phyloP scores from a whole-genome alignment of 2,113 vertebrate genomes.

The Eretmodus cyanostictus region DNA sequence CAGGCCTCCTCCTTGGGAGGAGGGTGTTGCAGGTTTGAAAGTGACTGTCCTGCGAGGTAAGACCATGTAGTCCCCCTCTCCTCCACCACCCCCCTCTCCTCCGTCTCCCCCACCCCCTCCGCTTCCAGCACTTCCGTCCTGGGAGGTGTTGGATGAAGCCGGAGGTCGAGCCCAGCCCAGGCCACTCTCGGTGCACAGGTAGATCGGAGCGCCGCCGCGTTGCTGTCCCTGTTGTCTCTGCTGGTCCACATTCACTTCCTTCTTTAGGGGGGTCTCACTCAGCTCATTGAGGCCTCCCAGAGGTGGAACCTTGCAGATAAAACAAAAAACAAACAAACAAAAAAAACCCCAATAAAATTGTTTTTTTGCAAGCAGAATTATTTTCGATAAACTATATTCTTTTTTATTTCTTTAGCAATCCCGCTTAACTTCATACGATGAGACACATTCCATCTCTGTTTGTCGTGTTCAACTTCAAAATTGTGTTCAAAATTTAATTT shows the following conservation, averaged over 20 bases:
- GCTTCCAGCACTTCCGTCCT: slow-evolving; percentile 57
- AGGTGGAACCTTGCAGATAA: slow-evolving; percentile 74
- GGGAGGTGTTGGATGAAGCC: slow-evolving; percentile 58
- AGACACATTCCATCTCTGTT: too few species aligned
- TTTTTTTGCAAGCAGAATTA: not conserved
- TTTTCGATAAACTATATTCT: not conserved
- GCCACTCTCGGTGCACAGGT: slow-evolving; percentile 90
- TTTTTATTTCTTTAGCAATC: not conserved
- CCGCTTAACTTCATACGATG: not conserved
- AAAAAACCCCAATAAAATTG: not conserved
- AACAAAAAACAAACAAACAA: not conserved
- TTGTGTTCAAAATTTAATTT: not conserved
- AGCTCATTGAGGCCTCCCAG: slow-evolving; percentile 84
- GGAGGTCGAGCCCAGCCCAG: slow-evolving; percentile 82
- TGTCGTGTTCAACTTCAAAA: not conserved
- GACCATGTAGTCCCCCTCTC: slow-evolving; percentile 96
- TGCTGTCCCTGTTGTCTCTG: slow-evolving; percentile 70
- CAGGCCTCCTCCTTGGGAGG: slow-evolving; percentile 55
- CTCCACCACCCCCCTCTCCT: slow-evolving; percentile 59
- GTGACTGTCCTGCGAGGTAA: slow-evolving; percentile 88
- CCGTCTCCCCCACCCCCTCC: slow-evolving; percentile 51
- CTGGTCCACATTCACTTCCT: slow-evolving; percentile 79
- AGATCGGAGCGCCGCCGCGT: slow-evolving; percentile 74
- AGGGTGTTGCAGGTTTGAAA: slow-evolving; percentile 79
- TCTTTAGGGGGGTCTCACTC: slow-evolving; percentile 75